Evolutionary conservation across 2,888 invertebrate genomes (phyloP), one percentile per base, ranked within the genome.

Genomic region (Drosophila subquinaria): DNA sequence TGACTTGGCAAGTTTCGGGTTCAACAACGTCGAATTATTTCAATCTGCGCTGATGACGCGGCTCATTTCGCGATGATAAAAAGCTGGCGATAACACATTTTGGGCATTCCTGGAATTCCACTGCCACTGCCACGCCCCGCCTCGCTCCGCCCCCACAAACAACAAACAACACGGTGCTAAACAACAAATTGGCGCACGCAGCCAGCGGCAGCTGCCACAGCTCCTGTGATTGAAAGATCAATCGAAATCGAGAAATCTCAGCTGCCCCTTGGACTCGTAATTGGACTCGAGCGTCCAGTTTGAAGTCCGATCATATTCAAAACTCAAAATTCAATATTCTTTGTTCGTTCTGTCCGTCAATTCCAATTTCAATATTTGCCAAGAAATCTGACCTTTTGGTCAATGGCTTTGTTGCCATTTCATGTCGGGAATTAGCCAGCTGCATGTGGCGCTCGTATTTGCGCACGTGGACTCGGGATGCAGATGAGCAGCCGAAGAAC

Each of bases 11-110:
- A 52, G 81, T 86, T 74, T 52, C 23, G 64, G 20, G 64, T 42
- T 42, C 47, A 38, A 50, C 79, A 64, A 72, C 76, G 64, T 73
- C 36, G 75, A 87, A 87, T 87, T 87, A 87, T 88, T 87, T 87
- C 88, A 87, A 87, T 87, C 88, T 87, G 75, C 82, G 80, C 79
- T 79, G 87, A 87, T 88, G 86, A 87, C 87, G 87, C 70, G 75
- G 89, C 89, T 82, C 69, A 76, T 82, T 88, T 63, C 67, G 79
- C 80, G 76, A 61, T 71, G 88, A 81, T 85, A 82, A 81, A 88
- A 88, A 85, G 86, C 81, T 84, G 82, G 76, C 81, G 83, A 83
- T 83, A 83, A 83, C 40, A 83, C 40, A 52, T 69, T 45, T 61
- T 50, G 68, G 76, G 79, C 68, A 79, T 78, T 78, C 78, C 79